phyloP scores from a whole-genome alignment of 2,888 invertebrate species.

The Drosophila putrida region DNA sequence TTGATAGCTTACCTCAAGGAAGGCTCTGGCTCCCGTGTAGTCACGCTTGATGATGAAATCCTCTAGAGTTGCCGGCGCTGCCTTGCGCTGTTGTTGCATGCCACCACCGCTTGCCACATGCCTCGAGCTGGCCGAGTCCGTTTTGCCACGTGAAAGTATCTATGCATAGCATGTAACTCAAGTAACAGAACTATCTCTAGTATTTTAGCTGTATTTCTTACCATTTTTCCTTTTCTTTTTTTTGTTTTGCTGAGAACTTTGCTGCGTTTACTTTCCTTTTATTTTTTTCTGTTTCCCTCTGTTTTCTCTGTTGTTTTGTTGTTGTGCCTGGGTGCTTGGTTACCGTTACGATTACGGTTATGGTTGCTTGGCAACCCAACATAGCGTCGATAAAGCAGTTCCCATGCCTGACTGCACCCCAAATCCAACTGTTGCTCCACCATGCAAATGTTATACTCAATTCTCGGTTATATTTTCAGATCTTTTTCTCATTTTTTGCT shows the following conservation, averaged over 20 bases:
- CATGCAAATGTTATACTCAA: constrained; percentile 49
- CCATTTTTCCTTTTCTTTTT: constrained; percentile 8
- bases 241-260: constrained; percentile 12
- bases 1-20: constrained; percentile 91
- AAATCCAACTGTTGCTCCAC: constrained; percentile 54
- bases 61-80: constrained; percentile 92
- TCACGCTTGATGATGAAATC: constrained; percentile 96
- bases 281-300: not conserved
- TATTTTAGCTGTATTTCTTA: constrained; percentile 39
- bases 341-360: constrained; percentile 66
- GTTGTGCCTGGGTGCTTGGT: constrained; percentile 54
- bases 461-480: constrained; percentile 31
- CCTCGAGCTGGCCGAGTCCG: constrained; percentile 88
- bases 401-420: constrained; percentile 49
- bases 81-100: constrained; percentile 81
- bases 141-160: constrained; percentile 94
- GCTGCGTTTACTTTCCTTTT: constrained; percentile 24
- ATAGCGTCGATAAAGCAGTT: constrained; percentile 73
- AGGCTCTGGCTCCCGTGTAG: constrained; percentile 96
- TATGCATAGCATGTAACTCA: constrained; percentile 79
- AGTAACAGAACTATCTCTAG: constrained; percentile 29
- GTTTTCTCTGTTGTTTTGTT: constrained; percentile 27
- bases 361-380: constrained; percentile 75
- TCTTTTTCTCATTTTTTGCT: constrained; percentile 2
- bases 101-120: constrained; percentile 62